Evolutionary conservation across 2,888 invertebrate species (phyloP), one percentile per base, ranked within the genome.

Genomic region (Diplolepis rosae): DNA sequence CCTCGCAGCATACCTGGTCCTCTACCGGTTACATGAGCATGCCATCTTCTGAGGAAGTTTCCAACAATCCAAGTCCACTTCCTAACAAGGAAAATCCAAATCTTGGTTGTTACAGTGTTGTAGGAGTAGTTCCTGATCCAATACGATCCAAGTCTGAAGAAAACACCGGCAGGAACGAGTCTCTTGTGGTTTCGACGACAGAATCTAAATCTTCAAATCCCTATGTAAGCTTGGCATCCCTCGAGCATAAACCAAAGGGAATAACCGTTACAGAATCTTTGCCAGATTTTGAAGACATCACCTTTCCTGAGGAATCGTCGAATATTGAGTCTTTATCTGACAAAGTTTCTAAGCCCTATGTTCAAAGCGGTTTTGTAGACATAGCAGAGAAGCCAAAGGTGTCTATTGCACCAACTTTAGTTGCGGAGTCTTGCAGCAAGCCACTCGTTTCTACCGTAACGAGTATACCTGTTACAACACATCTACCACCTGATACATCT

Each of bases 41-140:
- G 86, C 83, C 85, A 13, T 84, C 85, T 11, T 83, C 84, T 1
- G 88, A 88, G 51, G 87, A 87, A 69, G 73, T 85, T 42, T 84
- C 85, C 5, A 83, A 78, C 28, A 87, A 83, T 71, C 84, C 88
- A 7, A 88, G 87, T 54, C 87, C 87, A 18, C 78, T 84, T 52
- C 83, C 85, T n/a, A 24, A 15, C 7, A 83, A 85, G 24, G 85
- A 86, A 66, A 71, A 72, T 4, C 24, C 75, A 5, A 80, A 72
- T 32, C 73, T 73, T 2, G 78, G 80, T 28, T 76, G 80, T 7
- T 87, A 87, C 71, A 85, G 87, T 35, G 81, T 85, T n/a, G 84
- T 87, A 24, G 86, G 86, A 1, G 68, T 83, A 4, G 74, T 78
- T 1, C 77, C 84, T 2, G 85, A 83, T 28, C 70, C 83, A 0